A percentile compares a stretch with the other conserved stretches of the same genome.
These are phyloP conservation scores for Pollimyrus isidori DNA, from an alignment of 2,113 vertebrate genomes.

Conservation along the genomic window DNA sequence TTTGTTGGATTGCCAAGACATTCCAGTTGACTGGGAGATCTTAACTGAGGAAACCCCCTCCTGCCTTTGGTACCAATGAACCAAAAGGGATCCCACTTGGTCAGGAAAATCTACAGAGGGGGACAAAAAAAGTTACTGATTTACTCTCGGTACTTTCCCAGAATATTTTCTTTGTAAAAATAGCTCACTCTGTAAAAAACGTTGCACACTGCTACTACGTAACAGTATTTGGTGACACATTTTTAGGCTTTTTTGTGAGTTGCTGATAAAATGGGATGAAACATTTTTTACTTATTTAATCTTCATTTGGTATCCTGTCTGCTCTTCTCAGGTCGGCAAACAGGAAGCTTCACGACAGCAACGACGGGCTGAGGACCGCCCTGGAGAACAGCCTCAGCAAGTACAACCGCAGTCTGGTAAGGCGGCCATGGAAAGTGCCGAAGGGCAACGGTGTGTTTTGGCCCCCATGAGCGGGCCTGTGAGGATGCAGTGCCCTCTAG, in stretches of 20 bases:
- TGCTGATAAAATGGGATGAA: neutral
- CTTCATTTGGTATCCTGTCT: neutral
- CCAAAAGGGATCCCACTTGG: too few relatives aligned
- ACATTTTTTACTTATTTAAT: neutral
- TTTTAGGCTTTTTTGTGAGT: neutral
- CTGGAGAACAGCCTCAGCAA: constrained; percentile 74
- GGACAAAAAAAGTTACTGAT: neutral
- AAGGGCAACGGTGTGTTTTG: too few relatives aligned
- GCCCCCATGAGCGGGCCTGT: too few relatives aligned
- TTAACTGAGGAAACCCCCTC: neutral
- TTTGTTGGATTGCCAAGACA: neutral
- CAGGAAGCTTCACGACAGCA: constrained; percentile 79
- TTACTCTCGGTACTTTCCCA: neutral
- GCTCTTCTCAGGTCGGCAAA: constrained; percentile 65
- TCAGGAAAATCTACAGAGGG: neutral
- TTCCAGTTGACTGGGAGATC: neutral
- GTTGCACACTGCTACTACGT: neutral
- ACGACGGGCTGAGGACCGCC: constrained; percentile 68
- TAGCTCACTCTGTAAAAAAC: neutral
- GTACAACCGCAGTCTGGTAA: constrained; percentile 64
- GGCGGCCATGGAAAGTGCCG: neutral
- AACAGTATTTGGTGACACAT: neutral
- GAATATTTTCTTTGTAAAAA: neutral
- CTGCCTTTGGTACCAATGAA: neutral
- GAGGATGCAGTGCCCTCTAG: neutral